Percentiles rank a stretch among this genome's conserved stretches.
Evolutionary conservation across 2,113 vertebrate genomes (phyloP).

Genomic region (Nettapus auritus): DNA sequence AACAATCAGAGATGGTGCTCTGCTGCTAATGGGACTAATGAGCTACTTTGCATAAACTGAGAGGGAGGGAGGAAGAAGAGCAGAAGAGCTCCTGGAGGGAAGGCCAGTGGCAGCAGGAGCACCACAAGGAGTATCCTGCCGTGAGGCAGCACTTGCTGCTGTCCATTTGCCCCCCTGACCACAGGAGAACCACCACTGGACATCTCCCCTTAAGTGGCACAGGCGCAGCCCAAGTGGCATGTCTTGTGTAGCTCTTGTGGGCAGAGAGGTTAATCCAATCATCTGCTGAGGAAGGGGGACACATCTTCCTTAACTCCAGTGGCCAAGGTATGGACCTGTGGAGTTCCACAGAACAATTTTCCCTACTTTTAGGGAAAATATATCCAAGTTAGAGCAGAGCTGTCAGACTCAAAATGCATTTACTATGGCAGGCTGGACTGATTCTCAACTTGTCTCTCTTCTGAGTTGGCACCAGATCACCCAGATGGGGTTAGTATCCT

Average conservation of each 20-base stretch:
- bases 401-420: neutral
- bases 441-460: neutral
- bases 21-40: constrained; percentile 5
- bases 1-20: constrained; percentile 47
- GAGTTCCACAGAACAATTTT: neutral
- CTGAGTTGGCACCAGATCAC: neutral
- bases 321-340: neutral
- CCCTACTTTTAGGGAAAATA: neutral
- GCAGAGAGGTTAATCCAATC: neutral
- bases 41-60: constrained; percentile 41
- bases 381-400: neutral
- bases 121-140: neutral
- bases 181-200: neutral
- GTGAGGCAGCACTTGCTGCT: neutral
- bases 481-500: neutral
- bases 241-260: neutral
- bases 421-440: neutral
- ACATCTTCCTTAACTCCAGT: neutral
- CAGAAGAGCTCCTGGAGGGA: neutral
- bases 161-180: neutral
- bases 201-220: neutral
- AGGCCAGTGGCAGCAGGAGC: neutral
- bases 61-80: neutral
- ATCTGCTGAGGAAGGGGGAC: neutral
- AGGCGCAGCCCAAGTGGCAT: neutral